A percentile compares a stretch with the other conserved stretches of the same genome.
Conservation (phyloP, 2,888 invertebrate genomes). For the Cheilosia soror region DNA sequence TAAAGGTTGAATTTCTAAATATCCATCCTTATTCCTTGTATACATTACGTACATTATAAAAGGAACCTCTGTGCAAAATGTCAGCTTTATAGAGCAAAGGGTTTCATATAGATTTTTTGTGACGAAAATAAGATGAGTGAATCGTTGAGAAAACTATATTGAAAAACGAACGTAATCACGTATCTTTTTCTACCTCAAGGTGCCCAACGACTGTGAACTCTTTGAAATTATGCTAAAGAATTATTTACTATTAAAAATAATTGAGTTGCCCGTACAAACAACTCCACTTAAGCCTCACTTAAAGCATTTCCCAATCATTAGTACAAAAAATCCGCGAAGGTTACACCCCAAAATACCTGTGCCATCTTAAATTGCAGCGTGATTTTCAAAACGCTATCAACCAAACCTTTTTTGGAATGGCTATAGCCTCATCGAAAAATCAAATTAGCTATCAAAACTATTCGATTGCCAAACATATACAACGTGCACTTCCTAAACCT, state of each 20-base stretch:
- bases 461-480: slow-evolving; percentile 3
- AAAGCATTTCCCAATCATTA: slow-evolving; percentile 33
- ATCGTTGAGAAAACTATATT: too few relatives aligned
- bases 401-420: slow-evolving; percentile 19
- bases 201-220: not conserved
- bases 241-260: too few relatives aligned
- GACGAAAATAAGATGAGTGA: too few relatives aligned
- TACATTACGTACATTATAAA: too few relatives aligned
- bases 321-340: slow-evolving; percentile 37
- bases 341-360: slow-evolving; percentile 38
- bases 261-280: not conserved
- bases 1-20: too few relatives aligned
- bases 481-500: slow-evolving; percentile 56
- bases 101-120: too few relatives aligned
- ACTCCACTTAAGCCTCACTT: not conserved
- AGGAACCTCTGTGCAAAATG: too few relatives aligned
- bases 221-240: too few relatives aligned
- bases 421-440: slow-evolving; percentile 26
- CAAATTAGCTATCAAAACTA: not conserved
- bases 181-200: too few relatives aligned
- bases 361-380: slow-evolving; percentile 36
- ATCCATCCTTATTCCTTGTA: too few relatives aligned
- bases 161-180: too few relatives aligned
- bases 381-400: slow-evolving; percentile 34
- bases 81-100: too few relatives aligned